These are phyloP conservation scores for Erethizon dorsatum DNA, from an alignment of 2,797 vertebrate species.

Conservation along the genomic window DNA sequence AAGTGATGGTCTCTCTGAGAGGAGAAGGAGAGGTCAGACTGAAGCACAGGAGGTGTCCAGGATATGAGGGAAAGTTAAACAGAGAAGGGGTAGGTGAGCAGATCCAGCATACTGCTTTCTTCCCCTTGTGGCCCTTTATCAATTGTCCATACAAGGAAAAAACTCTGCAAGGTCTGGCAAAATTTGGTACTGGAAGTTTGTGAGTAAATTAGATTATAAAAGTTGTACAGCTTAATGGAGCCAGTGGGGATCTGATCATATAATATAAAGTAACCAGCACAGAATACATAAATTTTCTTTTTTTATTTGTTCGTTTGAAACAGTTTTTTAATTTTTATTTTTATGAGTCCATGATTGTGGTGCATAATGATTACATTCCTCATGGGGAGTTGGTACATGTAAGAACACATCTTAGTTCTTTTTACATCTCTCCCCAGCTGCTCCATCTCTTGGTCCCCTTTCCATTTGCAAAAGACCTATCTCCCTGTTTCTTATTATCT, in stretches of 20 bases:
- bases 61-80: neutral
- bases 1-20: neutral
- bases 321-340: neutral
- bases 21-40: neutral
- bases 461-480: too few species aligned
- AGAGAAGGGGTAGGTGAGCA: neutral
- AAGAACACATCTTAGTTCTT: neutral
- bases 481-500: too few species aligned
- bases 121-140: neutral
- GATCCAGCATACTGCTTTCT: neutral
- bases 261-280: neutral
- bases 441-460: too few species aligned
- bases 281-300: neutral
- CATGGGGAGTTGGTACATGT: neutral
- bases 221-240: neutral
- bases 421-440: neutral
- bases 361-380: neutral
- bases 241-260: neutral
- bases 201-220: neutral
- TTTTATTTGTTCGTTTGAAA: neutral
- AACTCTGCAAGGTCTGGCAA: neutral
- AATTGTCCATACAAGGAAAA: neutral
- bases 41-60: neutral
- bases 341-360: neutral
- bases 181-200: neutral